phyloP scores from a whole-genome alignment of 2,113 vertebrate genomes.

The Kryptolebias marmoratus region DNA sequence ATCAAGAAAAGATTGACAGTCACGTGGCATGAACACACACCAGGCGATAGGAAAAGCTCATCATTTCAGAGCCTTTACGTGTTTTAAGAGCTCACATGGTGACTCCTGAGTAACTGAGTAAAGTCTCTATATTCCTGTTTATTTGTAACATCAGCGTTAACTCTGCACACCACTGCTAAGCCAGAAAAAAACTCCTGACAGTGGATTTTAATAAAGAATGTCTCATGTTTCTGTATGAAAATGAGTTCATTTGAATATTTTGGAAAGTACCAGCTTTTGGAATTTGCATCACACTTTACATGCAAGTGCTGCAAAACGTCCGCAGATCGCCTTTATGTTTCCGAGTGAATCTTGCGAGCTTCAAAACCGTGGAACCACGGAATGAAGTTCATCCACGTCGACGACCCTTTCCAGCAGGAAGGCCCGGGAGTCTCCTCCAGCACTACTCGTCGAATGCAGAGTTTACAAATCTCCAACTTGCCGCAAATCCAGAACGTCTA shows the following conservation, averaged over 20 bases:
- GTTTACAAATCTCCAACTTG: slow-evolving; percentile 63
- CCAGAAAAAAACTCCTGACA: slow-evolving; percentile 33
- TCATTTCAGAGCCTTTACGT: not conserved
- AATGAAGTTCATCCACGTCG: no score
- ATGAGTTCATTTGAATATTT: slow-evolving; percentile 29
- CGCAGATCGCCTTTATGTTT: not conserved
- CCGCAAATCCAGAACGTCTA: slow-evolving; percentile 54
- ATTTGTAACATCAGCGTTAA: slow-evolving; percentile 9
- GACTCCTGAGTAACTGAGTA: slow-evolving; percentile 13
- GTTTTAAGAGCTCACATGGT: slow-evolving; percentile 21
- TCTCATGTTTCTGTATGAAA: slow-evolving; percentile 22
- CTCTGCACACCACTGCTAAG: slow-evolving; percentile 19
- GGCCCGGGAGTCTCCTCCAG: slow-evolving; percentile 39
- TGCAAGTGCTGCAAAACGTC: slow-evolving; percentile 23
- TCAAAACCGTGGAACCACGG: not conserved
- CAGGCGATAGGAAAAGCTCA: not conserved
- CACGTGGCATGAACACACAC: not conserved
- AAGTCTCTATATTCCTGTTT: not conserved
- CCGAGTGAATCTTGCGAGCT: not conserved
- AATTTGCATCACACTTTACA: slow-evolving; percentile 9
- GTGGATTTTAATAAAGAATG: slow-evolving; percentile 23
- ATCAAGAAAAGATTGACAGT: not conserved
- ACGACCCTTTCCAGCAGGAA: slow-evolving; percentile 34
- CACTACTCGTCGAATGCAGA: slow-evolving; percentile 28
- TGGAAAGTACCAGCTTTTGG: slow-evolving; percentile 22